Base-by-base conservation (phyloP, 2,113 vertebrate genomes). In the Trogon melanurus region DNA sequence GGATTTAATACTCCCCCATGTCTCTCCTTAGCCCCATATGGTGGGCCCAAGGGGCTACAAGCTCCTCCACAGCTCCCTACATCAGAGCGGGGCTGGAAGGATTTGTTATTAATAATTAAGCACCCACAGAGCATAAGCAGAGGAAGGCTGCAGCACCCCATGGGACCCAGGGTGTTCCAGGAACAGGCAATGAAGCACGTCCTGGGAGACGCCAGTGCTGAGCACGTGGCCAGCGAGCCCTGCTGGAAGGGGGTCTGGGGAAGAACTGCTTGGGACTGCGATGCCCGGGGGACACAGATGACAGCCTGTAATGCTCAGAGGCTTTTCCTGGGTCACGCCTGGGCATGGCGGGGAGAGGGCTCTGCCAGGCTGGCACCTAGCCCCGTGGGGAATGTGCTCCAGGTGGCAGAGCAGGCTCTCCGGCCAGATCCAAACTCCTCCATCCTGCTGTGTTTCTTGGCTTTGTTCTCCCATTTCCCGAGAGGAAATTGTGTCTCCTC, bases 171-270 rank as follows among this genome's bases (percentile, higher is more conserved):
- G 54, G 8, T 72, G 56, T 47, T 72, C 82, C 69, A 58, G 45
- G 41, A 50, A 62, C 1, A 0, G 0, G 0, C 0, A 13, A 41
- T 60, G 48, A 61, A 83, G 23, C 16, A 11, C 0, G 10, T 19
- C 25, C 58, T 47, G 36, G 36, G n/a, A 50, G 71, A 79, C 3
- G 4, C 14, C 45, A 54, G 50, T 2, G 13, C 41, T 14, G 32
- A 79, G 27, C 26, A 13, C 0, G 5, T 3, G 14, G 34, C 30
- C 65, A 48, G 34, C 2, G 16, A 83, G 38, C 38, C 5, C 6
- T 3, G 22, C 34, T 1, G 2, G 8, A 51, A 36, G 1, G 23
- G 11, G 7, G 6, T 16, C 34, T 11, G 4, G 19, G 56, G 64
- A 41, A 70, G 30, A 36, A 22, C 30, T 2, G 1, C 50, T 34